A percentile compares a stretch with the other conserved stretches of the same genome.
Conservation (phyloP, 2,797 vertebrate species). For the Hydrophis major region DNA sequence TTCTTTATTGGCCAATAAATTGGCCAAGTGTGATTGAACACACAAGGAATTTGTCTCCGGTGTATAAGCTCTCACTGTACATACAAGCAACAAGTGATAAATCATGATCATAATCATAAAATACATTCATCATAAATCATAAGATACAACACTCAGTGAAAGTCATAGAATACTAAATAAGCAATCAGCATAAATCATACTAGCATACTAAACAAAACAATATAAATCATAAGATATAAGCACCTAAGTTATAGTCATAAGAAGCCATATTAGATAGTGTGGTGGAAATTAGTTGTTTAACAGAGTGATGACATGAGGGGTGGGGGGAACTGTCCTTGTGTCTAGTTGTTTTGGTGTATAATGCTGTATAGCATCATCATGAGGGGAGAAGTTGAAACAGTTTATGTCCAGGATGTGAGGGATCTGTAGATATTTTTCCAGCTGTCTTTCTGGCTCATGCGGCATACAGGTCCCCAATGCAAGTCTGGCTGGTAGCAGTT, state of each 20-base stretch:
- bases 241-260: no score
- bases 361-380: not conserved
- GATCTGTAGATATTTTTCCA: not conserved
- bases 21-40: not conserved
- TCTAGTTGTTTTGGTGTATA: no score
- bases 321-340: no score
- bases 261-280: no score
- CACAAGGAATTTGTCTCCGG: not conserved
- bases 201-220: no score
- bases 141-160: no score
- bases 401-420: not conserved
- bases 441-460: not conserved
- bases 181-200: no score
- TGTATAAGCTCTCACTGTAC: not conserved
- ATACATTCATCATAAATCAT: no score
- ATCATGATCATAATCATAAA: not conserved
- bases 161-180: no score
- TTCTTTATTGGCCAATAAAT: not conserved
- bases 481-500: not conserved
- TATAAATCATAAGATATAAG: no score
- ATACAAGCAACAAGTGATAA: not conserved
- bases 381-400: not conserved
- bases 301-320: no score
- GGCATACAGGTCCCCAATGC: not conserved
- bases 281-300: no score